These are phyloP conservation scores for Stichopus chloronotus DNA, from an alignment of 35 echinoderm and acorn worm genomes.

Conservation along the genomic window DNA sequence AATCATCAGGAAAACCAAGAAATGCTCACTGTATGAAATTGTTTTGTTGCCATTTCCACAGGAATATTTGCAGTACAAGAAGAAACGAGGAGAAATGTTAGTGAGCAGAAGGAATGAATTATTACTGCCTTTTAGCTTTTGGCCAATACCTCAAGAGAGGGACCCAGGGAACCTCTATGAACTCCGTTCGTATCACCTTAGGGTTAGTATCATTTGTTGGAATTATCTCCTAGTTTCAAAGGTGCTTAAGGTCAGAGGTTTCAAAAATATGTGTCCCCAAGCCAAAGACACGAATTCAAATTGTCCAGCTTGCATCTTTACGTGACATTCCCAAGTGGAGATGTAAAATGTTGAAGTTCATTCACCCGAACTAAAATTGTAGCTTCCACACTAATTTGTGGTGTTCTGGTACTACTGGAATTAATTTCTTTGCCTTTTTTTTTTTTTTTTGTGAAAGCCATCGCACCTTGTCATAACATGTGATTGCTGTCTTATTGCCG, in stretches of 20 bases:
- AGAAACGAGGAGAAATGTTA: slow-evolving; percentile 85
- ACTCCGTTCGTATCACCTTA: slow-evolving; percentile 94
- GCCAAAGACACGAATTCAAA: too few relatives aligned
- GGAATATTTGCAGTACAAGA: slow-evolving; percentile 96
- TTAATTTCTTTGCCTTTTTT: too few relatives aligned
- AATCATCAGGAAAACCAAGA: neutral
- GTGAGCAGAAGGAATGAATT: slow-evolving; percentile 86
- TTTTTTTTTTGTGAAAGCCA: too few relatives aligned
- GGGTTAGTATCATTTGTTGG: slow-evolving; percentile 61
- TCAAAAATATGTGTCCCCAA: too few relatives aligned
- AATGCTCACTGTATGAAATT: neutral
- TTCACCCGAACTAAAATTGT: too few relatives aligned
- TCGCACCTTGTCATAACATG: too few relatives aligned
- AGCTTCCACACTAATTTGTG: too few relatives aligned
- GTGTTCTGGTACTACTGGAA: too few relatives aligned
- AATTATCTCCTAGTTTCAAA: neutral
- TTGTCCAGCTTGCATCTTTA: too few relatives aligned
- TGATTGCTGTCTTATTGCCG: too few relatives aligned
- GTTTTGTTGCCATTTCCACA: slow-evolving; percentile 2
- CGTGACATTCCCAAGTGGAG: too few relatives aligned
- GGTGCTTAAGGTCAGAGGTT: neutral
- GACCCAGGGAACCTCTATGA: slow-evolving; percentile 85
- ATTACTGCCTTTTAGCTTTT: slow-evolving; percentile 91
- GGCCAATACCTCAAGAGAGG: slow-evolving; percentile 75
- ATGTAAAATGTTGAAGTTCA: too few relatives aligned